Evolutionary conservation across 2,888 invertebrate genomes (phyloP), one percentile per base, ranked within the genome.

Genomic region (Sinhomidia bicolor): DNA sequence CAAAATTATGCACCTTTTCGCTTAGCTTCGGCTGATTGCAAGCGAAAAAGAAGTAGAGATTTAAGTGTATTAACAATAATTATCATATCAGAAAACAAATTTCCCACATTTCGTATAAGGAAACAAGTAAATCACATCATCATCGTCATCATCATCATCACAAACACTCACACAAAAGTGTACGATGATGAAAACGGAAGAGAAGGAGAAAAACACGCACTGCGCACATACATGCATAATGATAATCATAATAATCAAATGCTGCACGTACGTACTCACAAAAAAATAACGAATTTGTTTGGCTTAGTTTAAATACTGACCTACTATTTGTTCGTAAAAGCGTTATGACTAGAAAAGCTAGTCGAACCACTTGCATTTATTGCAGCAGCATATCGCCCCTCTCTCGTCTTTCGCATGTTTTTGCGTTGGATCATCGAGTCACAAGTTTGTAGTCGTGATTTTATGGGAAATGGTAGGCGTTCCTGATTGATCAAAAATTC

Each of bases 401-500:
- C 54, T 60, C 60, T 47, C n/a, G n/a, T 20, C 17, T 32, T 36
- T 10, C 36, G 62, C 62, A 78, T 76, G 20, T 44, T 20, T 71
- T 32, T n/a, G n/a, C 44, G 68, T 85, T 51, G n/a, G 17, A 51
- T 51, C 17, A 51, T 51, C 51, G 1, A 9, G 3, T 9, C n/a
- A n/a, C n/a, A n/a, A 44, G 44, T 44, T 44, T 17, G 54, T 68
- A 54, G 44, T 82, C 87, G 87, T 88, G 87, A 88, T 88, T 88
- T 88, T 88, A 88, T 88, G 87, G 87, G 87, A 88, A 88, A 88
- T 88, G 81, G 87, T 82, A 88, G 87, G 87, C 87, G 87, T 88
- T 82, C 82, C 87, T 88, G 23, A 57, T 82, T 76, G 74, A 87
- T 81, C 80, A 86, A 60, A 76, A 79, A 85, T 57, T 23, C 44